Evolutionary conservation across 1,140 invertebrate species (phyloP).

Genomic region (Bombus consobrinus): DNA sequence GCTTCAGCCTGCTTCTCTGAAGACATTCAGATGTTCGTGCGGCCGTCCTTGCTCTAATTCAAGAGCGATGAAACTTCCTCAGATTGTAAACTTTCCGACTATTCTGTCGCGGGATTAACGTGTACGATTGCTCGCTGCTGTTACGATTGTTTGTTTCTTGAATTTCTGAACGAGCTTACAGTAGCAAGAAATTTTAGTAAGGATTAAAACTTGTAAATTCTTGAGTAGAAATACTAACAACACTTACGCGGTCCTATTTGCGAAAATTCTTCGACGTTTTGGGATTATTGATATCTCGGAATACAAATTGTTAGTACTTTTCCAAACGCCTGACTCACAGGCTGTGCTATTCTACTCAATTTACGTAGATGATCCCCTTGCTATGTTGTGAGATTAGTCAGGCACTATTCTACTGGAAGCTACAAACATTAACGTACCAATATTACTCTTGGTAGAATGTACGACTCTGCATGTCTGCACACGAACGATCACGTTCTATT

Average conservation of each 20-base stretch:
- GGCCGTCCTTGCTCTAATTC: conserved; percentile 39
- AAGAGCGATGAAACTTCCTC: conserved; percentile 13
- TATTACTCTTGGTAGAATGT: background rate
- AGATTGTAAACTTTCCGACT: conserved; percentile 26
- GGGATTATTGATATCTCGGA: too few species aligned
- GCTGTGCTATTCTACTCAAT: too few species aligned
- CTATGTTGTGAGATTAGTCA: too few species aligned
- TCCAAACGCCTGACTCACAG: background rate
- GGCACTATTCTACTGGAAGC: background rate
- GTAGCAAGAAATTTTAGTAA: background rate
- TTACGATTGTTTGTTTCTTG: background rate
- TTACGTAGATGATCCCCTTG: too few species aligned
- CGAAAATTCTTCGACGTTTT: too few species aligned
- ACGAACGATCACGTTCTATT: conserved; percentile 25
- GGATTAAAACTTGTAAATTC: too few species aligned
- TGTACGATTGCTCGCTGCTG: conserved; percentile 20
- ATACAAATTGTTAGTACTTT: too few species aligned
- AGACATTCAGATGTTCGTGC: conserved; percentile 11
- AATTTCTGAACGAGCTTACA: background rate
- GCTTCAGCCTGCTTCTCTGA: background rate
- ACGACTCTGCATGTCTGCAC: background rate
- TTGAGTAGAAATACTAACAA: too few species aligned
- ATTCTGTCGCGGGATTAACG: conserved; percentile 23
- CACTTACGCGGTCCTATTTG: too few species aligned
- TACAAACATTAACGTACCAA: background rate